phyloP scores from a whole-genome alignment of 2,113 vertebrate species.

The Gymnobelideus leadbeateri region DNA sequence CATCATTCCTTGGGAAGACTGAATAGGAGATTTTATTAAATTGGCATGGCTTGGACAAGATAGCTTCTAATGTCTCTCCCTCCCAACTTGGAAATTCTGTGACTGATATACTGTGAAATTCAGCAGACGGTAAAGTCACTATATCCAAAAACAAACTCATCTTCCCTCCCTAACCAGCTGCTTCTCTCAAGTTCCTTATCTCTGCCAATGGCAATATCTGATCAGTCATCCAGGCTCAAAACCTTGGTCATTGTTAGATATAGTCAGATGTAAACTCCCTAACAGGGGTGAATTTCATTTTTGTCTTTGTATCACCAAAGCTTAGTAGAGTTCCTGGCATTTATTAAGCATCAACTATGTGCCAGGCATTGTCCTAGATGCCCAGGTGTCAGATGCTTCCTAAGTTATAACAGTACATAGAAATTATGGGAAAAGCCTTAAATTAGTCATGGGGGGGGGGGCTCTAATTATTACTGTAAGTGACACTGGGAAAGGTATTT shows the following conservation, averaged over 20 bases:
- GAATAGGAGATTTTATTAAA: not conserved
- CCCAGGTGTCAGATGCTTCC: no score
- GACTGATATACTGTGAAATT: not conserved
- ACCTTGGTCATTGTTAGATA: no score
- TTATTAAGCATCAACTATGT: not conserved
- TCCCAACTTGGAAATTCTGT: not conserved
- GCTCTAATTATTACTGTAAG: no score
- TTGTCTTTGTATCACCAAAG: not conserved
- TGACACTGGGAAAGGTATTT: no score
- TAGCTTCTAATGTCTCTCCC: not conserved
- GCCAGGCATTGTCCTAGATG: no score
- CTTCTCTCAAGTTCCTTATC: not conserved
- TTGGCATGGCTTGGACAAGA: not conserved
- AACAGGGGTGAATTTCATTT: not conserved
- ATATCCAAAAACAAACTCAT: not conserved
- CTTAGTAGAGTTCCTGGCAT: not conserved
- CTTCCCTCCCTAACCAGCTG: not conserved
- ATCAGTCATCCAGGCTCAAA: not conserved
- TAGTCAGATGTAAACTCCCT: not conserved
- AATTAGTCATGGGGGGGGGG: no score
- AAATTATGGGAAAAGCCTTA: no score
- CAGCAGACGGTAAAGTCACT: not conserved
- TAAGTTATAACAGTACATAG: no score
- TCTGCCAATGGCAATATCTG: not conserved
- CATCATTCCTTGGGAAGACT: not conserved